Conservation (phyloP, 2,888 invertebrate species). For the Steromphala cineraria region DNA sequence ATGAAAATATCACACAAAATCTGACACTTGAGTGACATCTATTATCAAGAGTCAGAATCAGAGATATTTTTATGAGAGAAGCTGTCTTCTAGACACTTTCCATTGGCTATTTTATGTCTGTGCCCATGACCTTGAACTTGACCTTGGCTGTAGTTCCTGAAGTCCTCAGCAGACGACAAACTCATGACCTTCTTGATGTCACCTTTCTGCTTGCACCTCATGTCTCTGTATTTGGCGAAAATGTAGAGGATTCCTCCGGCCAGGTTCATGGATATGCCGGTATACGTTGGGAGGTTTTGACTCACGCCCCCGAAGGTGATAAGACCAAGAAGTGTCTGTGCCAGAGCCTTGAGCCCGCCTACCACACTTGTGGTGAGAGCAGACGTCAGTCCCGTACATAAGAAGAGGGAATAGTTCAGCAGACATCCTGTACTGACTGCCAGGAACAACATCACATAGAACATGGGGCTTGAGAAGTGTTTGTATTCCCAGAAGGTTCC, state of each 20-base stretch:
- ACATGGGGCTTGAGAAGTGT: slow-evolving; percentile 47
- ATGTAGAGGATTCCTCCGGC: slow-evolving; percentile 74
- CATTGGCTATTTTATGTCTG: too few relatives aligned
- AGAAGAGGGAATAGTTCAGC: slow-evolving; percentile 76
- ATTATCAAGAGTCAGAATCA: too few relatives aligned
- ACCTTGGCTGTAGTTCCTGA: slow-evolving; percentile 32
- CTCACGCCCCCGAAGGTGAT: slow-evolving; percentile 76
- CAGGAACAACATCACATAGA: slow-evolving; percentile 66
- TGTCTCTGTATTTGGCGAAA: slow-evolving; percentile 71
- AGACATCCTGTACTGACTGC: slow-evolving; percentile 71
- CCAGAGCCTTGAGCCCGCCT: slow-evolving; percentile 75
- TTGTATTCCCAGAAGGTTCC: slow-evolving; percentile 39
- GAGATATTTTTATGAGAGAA: too few relatives aligned
- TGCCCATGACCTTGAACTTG: not conserved
- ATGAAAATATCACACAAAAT: too few relatives aligned
- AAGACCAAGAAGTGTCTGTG: slow-evolving; percentile 75
- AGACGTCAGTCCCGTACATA: slow-evolving; percentile 76
- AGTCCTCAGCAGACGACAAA: slow-evolving; percentile 52
- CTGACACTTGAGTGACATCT: too few relatives aligned
- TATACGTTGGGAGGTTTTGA: slow-evolving; percentile 65
- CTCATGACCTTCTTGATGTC: slow-evolving; percentile 58
- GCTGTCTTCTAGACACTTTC: too few relatives aligned
- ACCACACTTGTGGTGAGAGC: slow-evolving; percentile 76
- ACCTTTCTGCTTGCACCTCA: slow-evolving; percentile 25
- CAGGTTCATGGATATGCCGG: slow-evolving; percentile 75